phyloP scores from a whole-genome alignment of 2,113 vertebrate species.

The Butorides virescens region DNA sequence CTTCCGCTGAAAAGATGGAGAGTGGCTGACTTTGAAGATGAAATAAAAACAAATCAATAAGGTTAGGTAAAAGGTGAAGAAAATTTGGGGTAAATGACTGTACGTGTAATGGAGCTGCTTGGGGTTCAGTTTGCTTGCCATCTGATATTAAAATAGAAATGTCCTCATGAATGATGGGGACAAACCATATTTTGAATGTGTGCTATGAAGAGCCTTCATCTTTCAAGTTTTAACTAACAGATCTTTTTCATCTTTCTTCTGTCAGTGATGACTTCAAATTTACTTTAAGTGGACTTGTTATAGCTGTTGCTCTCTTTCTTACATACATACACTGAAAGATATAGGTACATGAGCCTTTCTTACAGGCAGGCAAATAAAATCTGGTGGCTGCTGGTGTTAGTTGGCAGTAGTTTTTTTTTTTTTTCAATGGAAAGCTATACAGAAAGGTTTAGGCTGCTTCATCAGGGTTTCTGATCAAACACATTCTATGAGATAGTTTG shows the following conservation, averaged over 20 bases:
- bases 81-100: neutral
- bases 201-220: neutral
- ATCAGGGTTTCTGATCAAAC: neutral
- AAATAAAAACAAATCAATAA: neutral
- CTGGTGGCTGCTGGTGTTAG: neutral
- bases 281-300: neutral
- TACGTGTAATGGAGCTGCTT: neutral
- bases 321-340: neutral
- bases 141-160: fast-evolving
- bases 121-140: neutral
- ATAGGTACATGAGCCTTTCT: neutral
- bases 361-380: neutral
- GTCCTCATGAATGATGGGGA: neutral
- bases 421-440: fast-evolving
- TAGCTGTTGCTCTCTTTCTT: neutral
- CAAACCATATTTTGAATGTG: neutral
- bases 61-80: too few relatives aligned
- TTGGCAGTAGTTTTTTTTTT: neutral
- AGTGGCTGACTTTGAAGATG: neutral
- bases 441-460: neutral
- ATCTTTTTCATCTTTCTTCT: neutral
- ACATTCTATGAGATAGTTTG: neutral
- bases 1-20: neutral
- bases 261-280: neutral
- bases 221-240: neutral